Percentiles rank a stretch among this genome's conserved stretches.
Conservation (phyloP, 2,888 invertebrate genomes). For the Xanthostigma xanthostigma region DNA sequence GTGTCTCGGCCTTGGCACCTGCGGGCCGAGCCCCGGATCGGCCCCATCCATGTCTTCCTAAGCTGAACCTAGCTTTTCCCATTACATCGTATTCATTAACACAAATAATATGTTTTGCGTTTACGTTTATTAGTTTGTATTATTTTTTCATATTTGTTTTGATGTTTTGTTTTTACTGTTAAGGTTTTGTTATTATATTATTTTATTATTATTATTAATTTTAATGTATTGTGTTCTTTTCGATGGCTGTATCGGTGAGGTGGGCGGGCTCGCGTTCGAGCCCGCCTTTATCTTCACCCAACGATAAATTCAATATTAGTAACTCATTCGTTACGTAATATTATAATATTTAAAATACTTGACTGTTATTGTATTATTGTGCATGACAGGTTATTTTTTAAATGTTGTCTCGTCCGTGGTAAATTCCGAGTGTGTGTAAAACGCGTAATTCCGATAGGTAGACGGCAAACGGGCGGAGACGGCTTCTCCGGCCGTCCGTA, state of each 20-base stretch:
- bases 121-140: background rate
- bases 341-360: too few species aligned
- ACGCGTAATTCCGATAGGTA: too few species aligned
- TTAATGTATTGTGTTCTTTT: constrained; percentile 6
- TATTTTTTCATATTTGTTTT: constrained; percentile 2
- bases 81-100: background rate
- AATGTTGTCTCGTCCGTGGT: too few species aligned
- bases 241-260: constrained; percentile 5
- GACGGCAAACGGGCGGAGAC: background rate
- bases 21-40: background rate
- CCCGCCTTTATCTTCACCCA: background rate
- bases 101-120: too few species aligned
- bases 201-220: too few species aligned
- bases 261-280: constrained; percentile 1
- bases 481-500: background rate
- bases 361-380: too few species aligned
- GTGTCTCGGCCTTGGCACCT: background rate
- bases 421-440: too few species aligned
- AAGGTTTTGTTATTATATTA: too few species aligned
- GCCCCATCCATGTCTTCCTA: constrained; percentile 6
- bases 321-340: background rate
- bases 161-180: background rate
- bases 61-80: constrained; percentile 5
- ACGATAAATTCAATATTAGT: background rate
- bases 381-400: too few species aligned